Conservation (phyloP, 2,797 vertebrate species). For the Platyrinchus mystaceus region DNA sequence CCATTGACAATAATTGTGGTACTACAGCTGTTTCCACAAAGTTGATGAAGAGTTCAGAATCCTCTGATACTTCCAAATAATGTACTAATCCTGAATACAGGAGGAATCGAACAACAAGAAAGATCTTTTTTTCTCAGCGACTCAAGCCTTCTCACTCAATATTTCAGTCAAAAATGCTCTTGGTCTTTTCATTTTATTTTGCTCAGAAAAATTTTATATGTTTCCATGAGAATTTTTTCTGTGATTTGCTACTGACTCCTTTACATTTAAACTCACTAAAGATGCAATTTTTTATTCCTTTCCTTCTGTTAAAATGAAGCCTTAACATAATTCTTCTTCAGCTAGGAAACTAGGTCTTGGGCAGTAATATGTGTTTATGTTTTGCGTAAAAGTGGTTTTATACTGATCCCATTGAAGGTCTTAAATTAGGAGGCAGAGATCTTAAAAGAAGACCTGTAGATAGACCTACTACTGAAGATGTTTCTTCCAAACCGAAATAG, state of each 20-base stretch:
- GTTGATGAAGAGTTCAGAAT: not conserved
- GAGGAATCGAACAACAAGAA: not conserved
- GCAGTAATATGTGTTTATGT: not conserved
- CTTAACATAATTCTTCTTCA: not conserved
- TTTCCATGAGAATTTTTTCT: not conserved
- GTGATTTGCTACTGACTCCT: not conserved
- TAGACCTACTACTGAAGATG: not conserved
- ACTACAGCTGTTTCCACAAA: not conserved
- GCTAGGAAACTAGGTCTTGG: not conserved
- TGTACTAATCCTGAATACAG: not conserved
- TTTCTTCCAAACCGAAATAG: not conserved
- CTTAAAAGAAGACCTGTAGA: not conserved
- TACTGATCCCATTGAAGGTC: not conserved
- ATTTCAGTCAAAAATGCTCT: not conserved
- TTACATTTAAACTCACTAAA: not conserved
- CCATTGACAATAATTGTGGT: not conserved
- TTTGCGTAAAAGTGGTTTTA: not conserved
- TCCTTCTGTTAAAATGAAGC: not conserved
- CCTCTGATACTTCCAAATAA: not conserved
- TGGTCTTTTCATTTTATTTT: not conserved
- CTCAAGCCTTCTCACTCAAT: not conserved
- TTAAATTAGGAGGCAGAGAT: not conserved
- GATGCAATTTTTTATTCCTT: not conserved
- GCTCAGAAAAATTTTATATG: not conserved
- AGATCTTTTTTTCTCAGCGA: not conserved